Percentiles rank a stretch among this genome's conserved stretches.
Conservation (phyloP, 2,797 vertebrate species). For the Thamnophis elegans region DNA sequence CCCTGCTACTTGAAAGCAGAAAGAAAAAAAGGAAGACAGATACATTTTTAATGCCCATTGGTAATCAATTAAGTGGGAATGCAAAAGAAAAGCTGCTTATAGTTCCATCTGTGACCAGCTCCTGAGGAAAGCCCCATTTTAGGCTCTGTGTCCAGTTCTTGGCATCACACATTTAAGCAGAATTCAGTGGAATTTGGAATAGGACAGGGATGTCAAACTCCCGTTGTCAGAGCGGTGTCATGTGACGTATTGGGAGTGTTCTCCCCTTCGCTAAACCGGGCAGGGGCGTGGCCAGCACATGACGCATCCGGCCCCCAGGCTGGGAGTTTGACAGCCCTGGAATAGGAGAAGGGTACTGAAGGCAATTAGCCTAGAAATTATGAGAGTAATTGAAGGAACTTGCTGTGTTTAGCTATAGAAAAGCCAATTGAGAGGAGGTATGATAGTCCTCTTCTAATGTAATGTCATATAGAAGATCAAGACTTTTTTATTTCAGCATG, state of each 20-base stretch:
- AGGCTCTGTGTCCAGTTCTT: background rate
- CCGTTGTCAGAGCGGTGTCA: too few species aligned
- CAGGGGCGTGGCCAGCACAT: too few species aligned
- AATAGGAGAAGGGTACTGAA: background rate
- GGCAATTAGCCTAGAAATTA: background rate
- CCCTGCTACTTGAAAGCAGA: background rate
- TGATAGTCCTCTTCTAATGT: background rate
- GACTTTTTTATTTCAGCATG: background rate
- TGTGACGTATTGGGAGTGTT: too few species aligned
- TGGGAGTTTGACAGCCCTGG: background rate
- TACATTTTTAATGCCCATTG: background rate
- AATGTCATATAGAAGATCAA: background rate
- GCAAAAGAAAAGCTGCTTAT: background rate
- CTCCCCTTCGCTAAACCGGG: too few species aligned
- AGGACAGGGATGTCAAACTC: too few species aligned
- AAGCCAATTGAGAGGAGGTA: background rate
- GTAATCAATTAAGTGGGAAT: background rate
- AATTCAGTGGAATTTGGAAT: background rate
- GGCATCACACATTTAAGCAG: background rate
- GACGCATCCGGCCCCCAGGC: too few species aligned
- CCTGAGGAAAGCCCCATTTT: background rate
- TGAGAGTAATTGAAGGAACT: background rate
- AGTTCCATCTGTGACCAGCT: background rate
- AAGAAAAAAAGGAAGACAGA: constrained; percentile 13
- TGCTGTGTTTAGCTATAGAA: background rate